Evolutionary conservation across 92 coral and sea anemone species (phyloP), one percentile per base, ranked within the genome.

Genomic region (Phenganax stokvisi): DNA sequence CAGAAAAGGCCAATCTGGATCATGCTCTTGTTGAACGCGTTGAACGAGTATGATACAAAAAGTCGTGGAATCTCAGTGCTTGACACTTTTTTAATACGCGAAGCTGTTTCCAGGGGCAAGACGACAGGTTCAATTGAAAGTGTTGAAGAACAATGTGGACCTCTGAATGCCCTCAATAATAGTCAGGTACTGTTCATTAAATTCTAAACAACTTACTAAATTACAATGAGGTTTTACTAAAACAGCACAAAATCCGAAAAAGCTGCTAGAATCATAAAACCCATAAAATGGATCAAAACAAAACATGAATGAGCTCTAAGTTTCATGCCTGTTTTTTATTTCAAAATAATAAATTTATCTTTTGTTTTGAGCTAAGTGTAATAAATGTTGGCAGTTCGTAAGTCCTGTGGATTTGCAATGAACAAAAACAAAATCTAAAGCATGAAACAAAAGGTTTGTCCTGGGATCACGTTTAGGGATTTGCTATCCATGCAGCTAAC

Each of bases 1-100:
- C 83, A 82, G 67, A 94, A 94, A 77, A 89, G 98, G 61, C 98
- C 98, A 1, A 94, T 94, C 81, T 94, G 98, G 98, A 86, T 92
- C 5, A 94, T 94, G 98, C 84, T 94, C 44, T 77, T 94, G 94
- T 90, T 94, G 10, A 94, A 94, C 83, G 90, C 97, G 47, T 84
- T 94, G 56, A 89, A 97, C 51, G 97, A 92, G 66, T 90, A 96
- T 76, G 98, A 94, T 68, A 92, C 89, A 7, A 94, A 87, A 75
- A 92, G 81, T 58, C 87, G 90, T 77, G 98, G 97, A 27, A 90
- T 90, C 56, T 89, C 97, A 3, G 97, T 94, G 5, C 80, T 94
- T 31, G 98, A 94, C 81, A 96, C 88, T 61, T 92, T 90, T 72
- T 89, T 94, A 53, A 93, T 96, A 0, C 57, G 81, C 12, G 90